Evolutionary conservation across 2,113 vertebrate species (phyloP).

Genomic region (Chrysemys picta): DNA sequence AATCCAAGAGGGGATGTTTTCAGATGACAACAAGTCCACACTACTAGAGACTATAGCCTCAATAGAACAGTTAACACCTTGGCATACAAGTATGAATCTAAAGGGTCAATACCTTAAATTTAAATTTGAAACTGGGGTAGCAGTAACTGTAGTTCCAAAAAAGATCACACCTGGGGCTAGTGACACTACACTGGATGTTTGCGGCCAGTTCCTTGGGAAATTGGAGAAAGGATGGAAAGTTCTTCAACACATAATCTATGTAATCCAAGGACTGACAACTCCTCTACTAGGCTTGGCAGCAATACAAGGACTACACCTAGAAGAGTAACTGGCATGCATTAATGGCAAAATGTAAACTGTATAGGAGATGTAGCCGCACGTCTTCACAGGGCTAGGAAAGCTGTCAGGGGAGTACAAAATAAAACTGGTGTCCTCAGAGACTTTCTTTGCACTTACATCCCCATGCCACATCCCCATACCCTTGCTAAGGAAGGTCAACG

Average conservation of each 20-base stretch:
- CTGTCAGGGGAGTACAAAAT: not conserved
- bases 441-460: not conserved
- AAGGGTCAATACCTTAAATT: not conserved
- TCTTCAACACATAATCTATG: not conserved
- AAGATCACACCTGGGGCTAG: not conserved
- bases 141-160: not conserved
- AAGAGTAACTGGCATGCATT: not conserved
- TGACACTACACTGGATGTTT: not conserved
- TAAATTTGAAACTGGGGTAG: not conserved
- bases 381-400: not conserved
- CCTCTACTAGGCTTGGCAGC: not conserved
- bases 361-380: not conserved
- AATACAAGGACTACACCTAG: not conserved
- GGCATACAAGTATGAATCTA: not conserved
- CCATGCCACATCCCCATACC: not conserved
- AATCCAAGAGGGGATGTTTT: not conserved
- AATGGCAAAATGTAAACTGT: not conserved
- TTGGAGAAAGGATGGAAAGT: not conserved
- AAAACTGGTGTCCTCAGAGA: not conserved
- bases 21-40: not conserved
- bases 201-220: not conserved
- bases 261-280: not conserved
- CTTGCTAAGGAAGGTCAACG: not conserved
- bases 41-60: not conserved
- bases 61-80: not conserved